Base-by-base conservation (phyloP, 2,888 invertebrate genomes). In the Cynaeus angustus region DNA sequence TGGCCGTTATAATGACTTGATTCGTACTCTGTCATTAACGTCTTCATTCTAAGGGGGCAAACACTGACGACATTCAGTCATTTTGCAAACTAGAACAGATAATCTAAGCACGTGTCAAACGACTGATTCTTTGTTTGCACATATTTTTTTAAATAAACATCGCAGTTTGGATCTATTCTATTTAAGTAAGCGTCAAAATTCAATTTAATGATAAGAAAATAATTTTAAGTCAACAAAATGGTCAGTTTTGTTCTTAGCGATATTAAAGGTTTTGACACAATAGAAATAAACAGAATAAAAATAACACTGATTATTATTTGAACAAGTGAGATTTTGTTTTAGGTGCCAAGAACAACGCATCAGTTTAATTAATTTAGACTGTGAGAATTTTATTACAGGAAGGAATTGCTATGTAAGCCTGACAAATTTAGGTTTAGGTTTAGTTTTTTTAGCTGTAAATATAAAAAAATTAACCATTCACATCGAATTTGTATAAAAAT, bases 1-100 rank as follows among this genome's bases (percentile, higher is more conserved):
- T 46, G 33, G 13, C 59, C 59, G 59, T 59, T 59, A 59, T 59
- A 59, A 59, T 59, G 45, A 59, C 59, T 59, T 26, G 43, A 56
- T 56, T 56, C 56, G 12, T n/a, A 37, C 9, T 9, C 16, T 16
- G 33, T 55, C 38, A 55, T 55, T 38, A 55, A 55, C 55, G 55
- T 55, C 55, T 55, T 55, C 55, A 55, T 53, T 38, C 38, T 4
- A n/a, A n/a, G n/a, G n/a, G n/a, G n/a, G n/a, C n/a, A n/a, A n/a
- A n/a, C n/a, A n/a, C n/a, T n/a, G n/a, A n/a, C n/a, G n/a, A n/a
- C n/a, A n/a, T n/a, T n/a, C n/a, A n/a, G n/a, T n/a, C n/a, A n/a
- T 21, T 21, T 21, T 21, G 21, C 21, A 21, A 21, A 21, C 21
- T 21, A 21, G n/a, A n/a, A n/a, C n/a, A n/a, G 21, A 21, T 21